Evolutionary conservation across 2,888 invertebrate genomes (phyloP).

Genomic region (Myathropa florea): DNA sequence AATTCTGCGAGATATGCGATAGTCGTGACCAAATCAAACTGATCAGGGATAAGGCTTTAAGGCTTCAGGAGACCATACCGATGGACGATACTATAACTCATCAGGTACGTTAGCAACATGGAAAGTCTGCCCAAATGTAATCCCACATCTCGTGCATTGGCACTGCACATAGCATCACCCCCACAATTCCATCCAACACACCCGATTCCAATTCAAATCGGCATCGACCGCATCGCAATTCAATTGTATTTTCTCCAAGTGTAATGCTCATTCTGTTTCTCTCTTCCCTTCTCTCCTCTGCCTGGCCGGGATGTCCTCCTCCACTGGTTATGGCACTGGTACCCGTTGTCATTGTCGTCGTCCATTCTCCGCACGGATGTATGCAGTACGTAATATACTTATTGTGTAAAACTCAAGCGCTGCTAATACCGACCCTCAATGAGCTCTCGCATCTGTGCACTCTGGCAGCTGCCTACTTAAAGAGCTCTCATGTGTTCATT

Average conservation of each 20-base stretch:
- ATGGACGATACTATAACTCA: constrained; percentile 89
- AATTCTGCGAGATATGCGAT: constrained; percentile 88
- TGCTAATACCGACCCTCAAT: constrained; percentile 79
- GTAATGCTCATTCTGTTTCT: constrained; percentile 60
- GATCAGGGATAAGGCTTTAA: constrained; percentile 88
- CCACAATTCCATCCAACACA: neutral
- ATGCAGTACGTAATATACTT: constrained; percentile 80
- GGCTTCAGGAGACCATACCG: constrained; percentile 85
- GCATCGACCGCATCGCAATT: constrained; percentile 38
- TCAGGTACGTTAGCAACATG: constrained; percentile 80
- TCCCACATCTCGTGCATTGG: constrained; percentile 28
- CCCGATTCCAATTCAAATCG: constrained; percentile 3
- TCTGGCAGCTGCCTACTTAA: constrained; percentile 79
- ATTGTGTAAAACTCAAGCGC: constrained; percentile 80
- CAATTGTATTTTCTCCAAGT: constrained; percentile 47
- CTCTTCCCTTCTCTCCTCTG: constrained; percentile 3
- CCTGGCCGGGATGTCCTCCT: neutral
- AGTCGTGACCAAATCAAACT: constrained; percentile 89
- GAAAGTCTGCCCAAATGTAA: constrained; percentile 45
- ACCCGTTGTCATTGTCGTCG: no score
- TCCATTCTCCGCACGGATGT: neutral
- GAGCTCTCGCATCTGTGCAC: constrained; percentile 79
- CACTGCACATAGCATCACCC: constrained; percentile 24
- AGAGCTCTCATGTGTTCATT: constrained; percentile 80
- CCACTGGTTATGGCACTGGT: neutral